Base-by-base conservation (phyloP, 2,113 vertebrate genomes). In the Stigmatopora nigra region DNA sequence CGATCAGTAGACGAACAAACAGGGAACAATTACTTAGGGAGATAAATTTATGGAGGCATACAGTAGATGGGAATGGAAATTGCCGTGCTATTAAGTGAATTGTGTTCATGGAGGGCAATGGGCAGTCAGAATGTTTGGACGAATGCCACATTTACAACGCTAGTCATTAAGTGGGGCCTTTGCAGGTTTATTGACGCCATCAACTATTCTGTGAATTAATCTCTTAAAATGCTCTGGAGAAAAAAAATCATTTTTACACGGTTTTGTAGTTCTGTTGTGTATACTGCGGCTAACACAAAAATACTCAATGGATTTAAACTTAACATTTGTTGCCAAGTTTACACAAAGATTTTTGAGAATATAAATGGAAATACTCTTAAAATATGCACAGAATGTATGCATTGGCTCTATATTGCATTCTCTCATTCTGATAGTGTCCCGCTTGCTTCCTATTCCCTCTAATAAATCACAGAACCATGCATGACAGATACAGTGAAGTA, bases 381-480 rank as follows among this genome's bases (percentile, higher is more conserved):
- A 12, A 17, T 19, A 59, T 63, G 7, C 48, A 48, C 25, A 31
- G 13, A 58, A 48, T 56, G 16, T 45, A 25, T 8, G 17, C 20
- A 0, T 12, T 17, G 44, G 20, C 19, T 5, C 0, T 41, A 10
- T 12, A 20, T 67, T 31, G 20, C 53, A 31, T 15, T 56, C 4
- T 53, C 53, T 31, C 47, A 7, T 10, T 63, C 12, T 44, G 45
- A 16, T 22, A 25, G 11, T 14, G 13, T 36, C n/a, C 55, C 46
- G 9, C 22, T 51, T 45, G 38, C 36, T 63, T 22, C 49, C 31
- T 17, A 20, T 22, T 63, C 55, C 44, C 41, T 61, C 8, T 44
- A 48, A 66, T 67, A 15, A 7, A 67, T 64, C 64, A 61, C 55
- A 20, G 22, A 14, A 48, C 22, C 56, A 53, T 22, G 45, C 25